phyloP scores from a whole-genome alignment of 2,888 invertebrate species.

The Scaptomyza cyrtandrae region DNA sequence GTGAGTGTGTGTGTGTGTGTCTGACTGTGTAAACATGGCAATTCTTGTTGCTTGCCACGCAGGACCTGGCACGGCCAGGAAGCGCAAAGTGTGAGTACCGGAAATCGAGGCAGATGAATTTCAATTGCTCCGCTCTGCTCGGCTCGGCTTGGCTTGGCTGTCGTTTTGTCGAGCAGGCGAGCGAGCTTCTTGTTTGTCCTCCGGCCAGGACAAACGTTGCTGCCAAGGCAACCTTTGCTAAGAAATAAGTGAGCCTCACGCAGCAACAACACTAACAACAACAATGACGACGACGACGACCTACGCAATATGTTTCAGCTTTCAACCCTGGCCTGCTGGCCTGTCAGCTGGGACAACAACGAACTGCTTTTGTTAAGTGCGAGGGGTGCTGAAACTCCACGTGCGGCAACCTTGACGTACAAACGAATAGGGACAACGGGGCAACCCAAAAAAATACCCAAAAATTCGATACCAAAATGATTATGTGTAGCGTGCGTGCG shows the following conservation, averaged over 20 bases:
- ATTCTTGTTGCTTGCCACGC: conserved; percentile 56
- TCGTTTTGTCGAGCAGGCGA: conserved; percentile 17
- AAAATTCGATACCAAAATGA: conserved; percentile 52
- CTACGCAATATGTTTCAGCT: conserved; percentile 78
- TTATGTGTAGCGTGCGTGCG: conserved; percentile 64
- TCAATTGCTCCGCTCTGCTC: conserved; percentile 60
- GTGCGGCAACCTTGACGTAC: conserved; percentile 59
- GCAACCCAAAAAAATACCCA: conserved; percentile 15
- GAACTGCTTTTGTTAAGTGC: conserved; percentile 5
- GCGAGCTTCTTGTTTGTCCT: conserved; percentile 53
- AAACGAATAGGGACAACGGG: conserved; percentile 20
- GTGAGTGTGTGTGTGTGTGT: neutral
- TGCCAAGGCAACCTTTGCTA: conserved; percentile 65
- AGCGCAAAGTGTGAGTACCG: conserved; percentile 59
- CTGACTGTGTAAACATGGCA: conserved; percentile 53
- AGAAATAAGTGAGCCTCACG: conserved; percentile 60
- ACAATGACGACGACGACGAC: conserved; percentile 53
- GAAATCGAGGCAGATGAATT: conserved; percentile 78
- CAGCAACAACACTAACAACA: conserved; percentile 40
- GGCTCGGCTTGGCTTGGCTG: conserved; percentile 5
- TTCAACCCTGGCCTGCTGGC: conserved; percentile 58
- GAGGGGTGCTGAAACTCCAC: conserved; percentile 35
- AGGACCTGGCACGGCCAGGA: conserved; percentile 49
- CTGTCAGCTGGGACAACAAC: conserved; percentile 18
- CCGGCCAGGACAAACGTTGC: conserved; percentile 56